Conservation (phyloP, 2,888 invertebrate genomes). For the Mycalesis mineus region DNA sequence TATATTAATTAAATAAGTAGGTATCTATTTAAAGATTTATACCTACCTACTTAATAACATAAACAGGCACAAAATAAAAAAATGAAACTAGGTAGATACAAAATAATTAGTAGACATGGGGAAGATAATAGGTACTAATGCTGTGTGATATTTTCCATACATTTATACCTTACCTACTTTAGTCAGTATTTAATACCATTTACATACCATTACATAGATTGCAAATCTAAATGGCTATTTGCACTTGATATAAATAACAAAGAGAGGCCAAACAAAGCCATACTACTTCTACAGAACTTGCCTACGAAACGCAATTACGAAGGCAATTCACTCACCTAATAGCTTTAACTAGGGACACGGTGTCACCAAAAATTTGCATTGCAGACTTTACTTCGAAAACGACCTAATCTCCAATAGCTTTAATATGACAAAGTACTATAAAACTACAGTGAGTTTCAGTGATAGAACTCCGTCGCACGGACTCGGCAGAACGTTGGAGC, state of each 20-base stretch:
- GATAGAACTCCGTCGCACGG: constrained; percentile 47
- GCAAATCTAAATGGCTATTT: constrained; percentile 34
- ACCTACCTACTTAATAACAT: no score
- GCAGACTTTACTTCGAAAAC: constrained; percentile 43
- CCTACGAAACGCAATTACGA: constrained; percentile 73
- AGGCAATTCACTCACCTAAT: constrained; percentile 70
- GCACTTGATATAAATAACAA: constrained; percentile 56
- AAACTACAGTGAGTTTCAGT: constrained; percentile 1
- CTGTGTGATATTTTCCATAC: no score
- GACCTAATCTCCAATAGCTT: constrained; percentile 32
- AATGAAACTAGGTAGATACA: no score
- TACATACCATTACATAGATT: not conserved
- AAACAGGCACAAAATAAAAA: no score
- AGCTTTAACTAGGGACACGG: constrained; percentile 57
- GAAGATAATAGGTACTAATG: no score
- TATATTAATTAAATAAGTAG: no score
- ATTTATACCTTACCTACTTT: not conserved
- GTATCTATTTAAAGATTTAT: no score
- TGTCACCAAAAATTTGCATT: constrained; percentile 74
- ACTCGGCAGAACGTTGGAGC: constrained; percentile 41
- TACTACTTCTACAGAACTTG: constrained; percentile 62
- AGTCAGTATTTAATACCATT: not conserved
- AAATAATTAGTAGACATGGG: no score
- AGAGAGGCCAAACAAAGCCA: constrained; percentile 55
- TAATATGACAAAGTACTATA: constrained; percentile 49